These are phyloP conservation scores for Mystacides longicornis DNA, from an alignment of 2,888 invertebrate species.

Conservation along the genomic window DNA sequence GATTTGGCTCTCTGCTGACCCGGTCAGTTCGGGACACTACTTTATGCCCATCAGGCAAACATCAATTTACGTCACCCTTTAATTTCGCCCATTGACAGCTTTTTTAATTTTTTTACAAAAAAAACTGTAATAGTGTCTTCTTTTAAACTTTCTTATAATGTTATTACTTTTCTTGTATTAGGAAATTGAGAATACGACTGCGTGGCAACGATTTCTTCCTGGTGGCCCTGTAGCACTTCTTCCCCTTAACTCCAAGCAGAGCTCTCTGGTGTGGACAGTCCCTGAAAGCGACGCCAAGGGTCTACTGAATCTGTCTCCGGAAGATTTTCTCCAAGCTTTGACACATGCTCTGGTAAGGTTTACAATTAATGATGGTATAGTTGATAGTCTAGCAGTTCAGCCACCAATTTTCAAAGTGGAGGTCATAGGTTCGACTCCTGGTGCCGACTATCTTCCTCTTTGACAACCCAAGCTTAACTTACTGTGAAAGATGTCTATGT, in stretches of 20 bases:
- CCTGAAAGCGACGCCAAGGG: conserved; percentile 65
- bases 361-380: too few species aligned
- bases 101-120: neutral
- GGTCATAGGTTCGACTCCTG: too few species aligned
- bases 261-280: conserved; percentile 94
- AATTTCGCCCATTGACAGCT: neutral
- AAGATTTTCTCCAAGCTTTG: conserved; percentile 79
- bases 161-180: conserved; percentile 2
- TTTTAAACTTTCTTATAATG: neutral
- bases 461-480: too few species aligned
- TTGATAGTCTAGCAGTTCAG: too few species aligned
- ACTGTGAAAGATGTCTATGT: too few species aligned
- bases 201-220: conserved; percentile 95
- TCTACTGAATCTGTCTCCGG: conserved; percentile 60
- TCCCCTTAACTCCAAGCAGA: conserved; percentile 68
- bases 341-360: conserved; percentile 44
- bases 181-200: conserved; percentile 61
- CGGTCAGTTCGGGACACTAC: too few species aligned
- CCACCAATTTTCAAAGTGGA: too few species aligned
- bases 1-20: too few species aligned
- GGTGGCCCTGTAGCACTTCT: conserved; percentile 88
- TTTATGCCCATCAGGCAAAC: neutral
- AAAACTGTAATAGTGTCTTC: neutral
- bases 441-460: too few species aligned
- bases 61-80: neutral